Percentiles rank a stretch among this genome's conserved stretches.
Conservation (phyloP, 2,113 vertebrate species). For the Dromiciops gliroides region DNA sequence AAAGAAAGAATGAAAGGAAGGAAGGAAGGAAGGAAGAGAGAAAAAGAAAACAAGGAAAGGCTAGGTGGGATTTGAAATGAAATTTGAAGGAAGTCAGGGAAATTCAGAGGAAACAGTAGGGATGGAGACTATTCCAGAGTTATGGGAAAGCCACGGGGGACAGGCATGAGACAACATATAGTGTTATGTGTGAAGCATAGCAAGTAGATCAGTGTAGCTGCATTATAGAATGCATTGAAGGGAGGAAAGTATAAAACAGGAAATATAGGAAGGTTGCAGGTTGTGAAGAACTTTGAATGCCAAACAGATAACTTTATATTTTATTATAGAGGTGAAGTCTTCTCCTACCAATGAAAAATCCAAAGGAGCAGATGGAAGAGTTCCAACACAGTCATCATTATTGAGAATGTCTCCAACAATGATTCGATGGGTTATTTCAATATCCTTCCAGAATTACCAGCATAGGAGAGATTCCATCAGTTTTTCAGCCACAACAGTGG, state of each 20-base stretch:
- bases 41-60: too few relatives aligned
- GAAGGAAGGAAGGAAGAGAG: too few relatives aligned
- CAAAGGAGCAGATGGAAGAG: not conserved
- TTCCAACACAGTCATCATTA: not conserved
- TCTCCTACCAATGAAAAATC: not conserved
- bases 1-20: too few relatives aligned
- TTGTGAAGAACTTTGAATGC: not conserved
- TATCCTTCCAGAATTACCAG: conserved; percentile 15
- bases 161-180: not conserved
- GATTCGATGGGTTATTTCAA: conserved; percentile 43
- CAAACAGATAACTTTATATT: not conserved
- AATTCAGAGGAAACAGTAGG: not conserved
- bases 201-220: not conserved
- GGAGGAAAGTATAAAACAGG: not conserved
- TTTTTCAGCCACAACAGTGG: not conserved
- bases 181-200: not conserved
- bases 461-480: conserved; percentile 9
- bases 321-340: not conserved
- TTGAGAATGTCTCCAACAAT: conserved; percentile 17
- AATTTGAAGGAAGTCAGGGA: not conserved
- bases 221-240: not conserved
- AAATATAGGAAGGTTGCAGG: not conserved
- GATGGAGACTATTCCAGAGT: not conserved
- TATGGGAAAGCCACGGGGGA: not conserved
- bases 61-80: not conserved